Evolutionary conservation across 2,797 vertebrate species (phyloP), one percentile per base, ranked within the genome.

Genomic region (Synanceia verrucosa): DNA sequence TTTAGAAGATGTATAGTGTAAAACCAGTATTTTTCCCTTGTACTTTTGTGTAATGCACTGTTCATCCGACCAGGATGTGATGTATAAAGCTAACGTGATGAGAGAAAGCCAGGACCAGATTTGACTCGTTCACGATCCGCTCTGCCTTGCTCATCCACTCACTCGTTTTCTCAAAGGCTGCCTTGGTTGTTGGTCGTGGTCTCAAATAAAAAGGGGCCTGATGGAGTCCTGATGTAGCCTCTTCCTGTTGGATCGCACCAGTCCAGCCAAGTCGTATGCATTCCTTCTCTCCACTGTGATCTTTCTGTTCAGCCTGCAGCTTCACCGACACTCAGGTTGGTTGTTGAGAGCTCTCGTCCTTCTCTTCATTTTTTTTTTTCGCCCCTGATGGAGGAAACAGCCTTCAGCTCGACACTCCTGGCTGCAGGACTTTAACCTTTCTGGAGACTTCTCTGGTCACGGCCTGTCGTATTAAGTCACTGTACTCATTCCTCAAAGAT

Each of bases 41-140:
- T 97, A 97, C 94, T 96, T 96, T 94, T 95, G 95, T 97, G 95
- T 97, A 95, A 96, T 95, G 96, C 96, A 97, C 96, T 98, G 96
- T 97, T 96, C 94, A 93, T 94, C 94, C 92, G 87, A 91, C 86
- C 86, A 94, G 92, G 91, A 78, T 94, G 94, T 95, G n/a, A 92
- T 93, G 94, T 90, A 88, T 89, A 88, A 95, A 96, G 94, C 92
- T 95, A 90, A 93, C 91, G 91, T 92, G 92, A 92, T 84, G 83
- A 86, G 76, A 78, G 53, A 81, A 88, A 73, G 70, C 83, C 48
- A 41, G 65, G 83, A 90, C 79, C 84, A 82, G 88, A 86, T 76
- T 46, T 73, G 74, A 89, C 41, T 88, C 78, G 80, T 82, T 65
- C 76, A 89, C 89, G 91, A 93, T 91, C 90, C 44, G 60, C 79